A percentile compares a stretch with the other conserved stretches of the same genome.
Conservation (phyloP, 1,140 invertebrate species). For the Euglossa dilemma region DNA sequence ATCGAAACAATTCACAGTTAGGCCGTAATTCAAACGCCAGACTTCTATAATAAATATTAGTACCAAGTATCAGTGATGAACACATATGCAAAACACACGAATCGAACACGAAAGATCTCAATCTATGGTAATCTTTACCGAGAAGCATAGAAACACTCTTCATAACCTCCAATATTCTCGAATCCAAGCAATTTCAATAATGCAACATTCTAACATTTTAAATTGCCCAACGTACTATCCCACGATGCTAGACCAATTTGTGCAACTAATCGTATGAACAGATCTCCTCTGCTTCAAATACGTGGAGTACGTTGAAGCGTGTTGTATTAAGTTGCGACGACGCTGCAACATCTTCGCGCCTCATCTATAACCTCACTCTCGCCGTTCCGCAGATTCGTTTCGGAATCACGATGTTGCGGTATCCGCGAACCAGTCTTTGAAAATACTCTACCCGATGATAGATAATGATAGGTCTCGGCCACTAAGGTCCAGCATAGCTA, state of each 20-base stretch:
- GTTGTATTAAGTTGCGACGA: background rate
- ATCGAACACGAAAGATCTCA: too few species aligned
- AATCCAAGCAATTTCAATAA: background rate
- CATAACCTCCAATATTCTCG: background rate
- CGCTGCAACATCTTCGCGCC: background rate
- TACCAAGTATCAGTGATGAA: too few species aligned
- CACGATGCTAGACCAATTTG: background rate
- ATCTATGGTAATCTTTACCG: too few species aligned
- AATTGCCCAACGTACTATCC: background rate
- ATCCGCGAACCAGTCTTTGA: background rate
- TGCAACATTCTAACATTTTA: background rate
- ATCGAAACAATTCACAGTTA: too few species aligned
- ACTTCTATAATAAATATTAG: too few species aligned
- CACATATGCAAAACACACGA: too few species aligned
- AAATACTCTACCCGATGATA: background rate
- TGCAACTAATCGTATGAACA: background rate
- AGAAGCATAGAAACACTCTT: too few species aligned
- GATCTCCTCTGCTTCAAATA: background rate
- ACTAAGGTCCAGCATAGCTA: background rate
- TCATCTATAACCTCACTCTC: background rate
- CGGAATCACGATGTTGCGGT: conserved; percentile 9
- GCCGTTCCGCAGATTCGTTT: background rate
- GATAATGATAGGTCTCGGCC: background rate
- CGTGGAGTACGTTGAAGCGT: background rate
- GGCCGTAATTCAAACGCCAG: too few species aligned